Base-by-base conservation (phyloP, 2,797 vertebrate genomes). In the Microctenopoma stevenorrisi region DNA sequence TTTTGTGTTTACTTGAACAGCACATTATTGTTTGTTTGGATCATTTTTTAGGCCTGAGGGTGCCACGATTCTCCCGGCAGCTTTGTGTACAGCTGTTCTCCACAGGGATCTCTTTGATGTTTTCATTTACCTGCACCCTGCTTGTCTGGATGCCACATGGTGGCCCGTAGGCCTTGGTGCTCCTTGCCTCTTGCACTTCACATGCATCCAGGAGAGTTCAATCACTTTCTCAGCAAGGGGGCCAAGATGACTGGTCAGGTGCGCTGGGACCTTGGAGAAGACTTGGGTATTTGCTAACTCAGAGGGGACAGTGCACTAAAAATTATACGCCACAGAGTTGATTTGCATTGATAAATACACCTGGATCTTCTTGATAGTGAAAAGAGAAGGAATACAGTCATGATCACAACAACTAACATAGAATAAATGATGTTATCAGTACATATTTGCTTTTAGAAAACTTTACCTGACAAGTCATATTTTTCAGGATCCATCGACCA, bases 121-220 rank as follows among this genome's bases (percentile, higher is more conserved):
- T 92, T 94, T 90, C 85, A 92, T 93, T 90, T 91, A 89, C 91
- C 89, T 83, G 73, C 61, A 44, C 71, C 76, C 63, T 78, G 74
- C 78, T 70, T 79, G 82, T 88, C 81, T 85, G 58, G 40, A 60
- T 72, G 81, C 85, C 60, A 40, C 78, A 63, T 74, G 82, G 74
- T 75, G 74, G 78, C 78, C 84, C 78, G 54, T 76, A 77, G 53
- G 76, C 80, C 83, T 76, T 60, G 61, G 62, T 72, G 1, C 74
- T 70, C 64, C 66, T 72, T 64, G 69, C 18, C 57, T 81, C 72
- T 76, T 79, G 76, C 83, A 72, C 70, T 75, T 73, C 78, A 30
- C 69, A 70, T 78, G 64, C 51, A 7, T 77, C 76, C 79, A 75
- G 68, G 86, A 84, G 82, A 87, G 84, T 89, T 89, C 89, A 92